Conservation (phyloP, 2,797 vertebrate genomes). For the Otolemur crassicaudatus region DNA sequence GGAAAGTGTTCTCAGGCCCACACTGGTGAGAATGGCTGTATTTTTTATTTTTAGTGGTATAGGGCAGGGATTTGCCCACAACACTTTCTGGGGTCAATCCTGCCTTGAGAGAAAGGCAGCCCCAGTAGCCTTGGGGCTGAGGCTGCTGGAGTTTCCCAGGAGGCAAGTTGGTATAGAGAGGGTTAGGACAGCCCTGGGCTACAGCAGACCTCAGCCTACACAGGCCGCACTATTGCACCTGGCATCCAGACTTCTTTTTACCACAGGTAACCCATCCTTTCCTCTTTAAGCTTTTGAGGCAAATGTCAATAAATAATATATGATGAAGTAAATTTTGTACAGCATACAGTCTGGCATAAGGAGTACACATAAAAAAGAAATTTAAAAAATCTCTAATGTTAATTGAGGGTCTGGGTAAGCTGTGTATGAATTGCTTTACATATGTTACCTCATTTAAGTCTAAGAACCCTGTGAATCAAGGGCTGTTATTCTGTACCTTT, state of each 20-base stretch:
- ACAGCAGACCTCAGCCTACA: background rate
- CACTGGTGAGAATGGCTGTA: background rate
- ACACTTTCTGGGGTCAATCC: background rate
- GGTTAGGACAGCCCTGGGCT: background rate
- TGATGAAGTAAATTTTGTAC: background rate
- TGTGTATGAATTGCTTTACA: background rate
- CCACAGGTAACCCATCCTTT: background rate
- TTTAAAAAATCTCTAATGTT: background rate
- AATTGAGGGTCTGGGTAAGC: background rate
- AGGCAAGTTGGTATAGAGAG: background rate
- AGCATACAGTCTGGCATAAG: background rate
- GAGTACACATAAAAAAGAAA: background rate
- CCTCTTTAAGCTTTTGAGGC: background rate
- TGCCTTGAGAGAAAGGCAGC: background rate
- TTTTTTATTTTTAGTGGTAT: slow-evolving; percentile 14
- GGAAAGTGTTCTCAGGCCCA: slow-evolving; percentile 10
- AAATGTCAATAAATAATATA: background rate
- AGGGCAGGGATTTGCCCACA: slow-evolving; percentile 20
- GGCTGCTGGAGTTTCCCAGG: background rate
- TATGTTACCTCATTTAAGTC: background rate
- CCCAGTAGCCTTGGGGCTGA: background rate
- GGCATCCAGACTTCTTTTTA: background rate
- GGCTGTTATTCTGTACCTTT: background rate
- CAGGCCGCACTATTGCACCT: background rate
- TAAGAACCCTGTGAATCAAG: background rate